Base-by-base conservation (phyloP, 2,888 invertebrate genomes). In the Salticus scenicus region DNA sequence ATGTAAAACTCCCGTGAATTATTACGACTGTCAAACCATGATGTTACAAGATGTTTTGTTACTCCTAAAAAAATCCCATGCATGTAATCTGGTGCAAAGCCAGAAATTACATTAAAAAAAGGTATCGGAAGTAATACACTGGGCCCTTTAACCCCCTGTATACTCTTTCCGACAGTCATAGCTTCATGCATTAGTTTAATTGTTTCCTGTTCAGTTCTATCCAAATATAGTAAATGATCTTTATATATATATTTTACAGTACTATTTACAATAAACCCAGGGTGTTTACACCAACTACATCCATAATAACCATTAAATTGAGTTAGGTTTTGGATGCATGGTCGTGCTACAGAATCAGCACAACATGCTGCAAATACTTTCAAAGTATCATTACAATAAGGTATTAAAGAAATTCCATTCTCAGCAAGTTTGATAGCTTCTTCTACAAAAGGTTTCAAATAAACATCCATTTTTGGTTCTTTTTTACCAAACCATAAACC, bases 271-370 rank as follows among this genome's bases (percentile, higher is more conserved):
- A 57, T n/a, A 4, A 57, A 57, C n/a, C 57, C 57, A n/a, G 57
- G 57, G 20, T 57, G 57, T 24, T 12, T n/a, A 20, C 57, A 57
- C 57, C 20, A 57, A 57, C 57, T 57, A 24, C 57, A 57, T n/a
- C 57, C 57, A n/a, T 57, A 70, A 14, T 70, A 70, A 0, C 70
- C 41, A 70, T 70, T 70, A 70, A 70, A 70, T 24, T 70, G 70
- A 41, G 42, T 70, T 12, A 14, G 12, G 24, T 70, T 70, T 70
- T 70, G 70, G 1, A 70, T 33, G 27, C 10, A 30, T 27, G 17
- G 37, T 12, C 20, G 20, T 57, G 57, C 57, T 7, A 57, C 57
- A 7, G 57, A 57, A 57, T 57, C 57, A n/a, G 57, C 57, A 63
- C 63, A 63, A 63, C 24, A 24, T 20, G 27, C 63, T 5, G 1